A percentile compares a stretch with the other conserved stretches of the same genome.
These are phyloP conservation scores for Hylyphantes graminicola DNA, from an alignment of 1,140 invertebrate species.

Conservation along the genomic window DNA sequence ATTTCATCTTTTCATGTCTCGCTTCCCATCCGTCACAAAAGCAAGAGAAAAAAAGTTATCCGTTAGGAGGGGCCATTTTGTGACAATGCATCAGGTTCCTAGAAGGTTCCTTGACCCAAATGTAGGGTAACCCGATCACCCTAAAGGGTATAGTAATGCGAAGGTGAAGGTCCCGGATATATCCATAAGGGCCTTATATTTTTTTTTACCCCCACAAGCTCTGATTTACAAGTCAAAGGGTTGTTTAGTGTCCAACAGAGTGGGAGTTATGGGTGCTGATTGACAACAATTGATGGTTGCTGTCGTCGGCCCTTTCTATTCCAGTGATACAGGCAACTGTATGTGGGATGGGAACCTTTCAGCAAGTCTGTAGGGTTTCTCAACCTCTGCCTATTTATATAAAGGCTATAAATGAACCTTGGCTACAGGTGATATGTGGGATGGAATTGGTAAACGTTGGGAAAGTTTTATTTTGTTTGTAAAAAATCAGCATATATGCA, in stretches of 20 bases:
- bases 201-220: background rate
- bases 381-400: too few species aligned
- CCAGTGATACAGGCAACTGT: conserved; percentile 5
- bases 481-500: too few species aligned
- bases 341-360: background rate
- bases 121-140: conserved; percentile 26
- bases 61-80: conserved; percentile 19
- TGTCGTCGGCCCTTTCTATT: conserved; percentile 1
- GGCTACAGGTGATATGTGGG: background rate
- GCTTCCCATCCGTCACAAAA: conserved; percentile 18
- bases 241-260: conserved; percentile 8
- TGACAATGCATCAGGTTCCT: conserved; percentile 10
- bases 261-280: conserved; percentile 25
- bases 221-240: conserved; percentile 36
- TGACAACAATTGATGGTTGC: conserved; percentile 36
- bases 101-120: conserved; percentile 29
- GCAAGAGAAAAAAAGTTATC: conserved; percentile 7
- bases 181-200: conserved; percentile 34
- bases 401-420: background rate
- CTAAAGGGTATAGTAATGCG: background rate
- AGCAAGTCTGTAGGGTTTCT: too few species aligned
- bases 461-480: too few species aligned
- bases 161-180: conserved; percentile 17
- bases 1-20: conserved; percentile 9
- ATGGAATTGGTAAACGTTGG: too few species aligned